A percentile compares a stretch with the other conserved stretches of the same genome.
phyloP scores from a whole-genome alignment of 2,888 invertebrate species.

The Volucella zonaria region DNA sequence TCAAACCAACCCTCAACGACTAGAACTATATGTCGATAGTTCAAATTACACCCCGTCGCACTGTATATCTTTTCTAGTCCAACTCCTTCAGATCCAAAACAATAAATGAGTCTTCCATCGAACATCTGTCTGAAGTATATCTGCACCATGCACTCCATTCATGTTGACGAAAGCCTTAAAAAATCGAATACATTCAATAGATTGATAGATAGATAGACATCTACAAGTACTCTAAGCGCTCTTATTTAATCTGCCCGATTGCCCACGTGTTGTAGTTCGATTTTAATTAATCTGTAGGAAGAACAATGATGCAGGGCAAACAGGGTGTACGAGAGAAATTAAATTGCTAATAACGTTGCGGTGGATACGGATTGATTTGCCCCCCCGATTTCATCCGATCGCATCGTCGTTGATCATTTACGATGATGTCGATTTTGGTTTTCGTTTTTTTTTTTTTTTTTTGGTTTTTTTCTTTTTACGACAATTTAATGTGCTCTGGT shows the following conservation, averaged over 20 bases:
- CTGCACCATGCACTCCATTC: neutral
- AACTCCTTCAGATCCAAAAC: conserved; percentile 17
- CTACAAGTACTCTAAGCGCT: conserved; percentile 22
- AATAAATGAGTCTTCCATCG: neutral
- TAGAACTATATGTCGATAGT: conserved; percentile 58
- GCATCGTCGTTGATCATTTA: conserved; percentile 58
- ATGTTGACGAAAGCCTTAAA: conserved; percentile 40
- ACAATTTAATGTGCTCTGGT: conserved; percentile 31
- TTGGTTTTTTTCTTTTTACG: conserved; percentile 34
- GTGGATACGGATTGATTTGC: conserved; percentile 42
- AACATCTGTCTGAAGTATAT: conserved; percentile 53
- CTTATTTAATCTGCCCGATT: conserved; percentile 43
- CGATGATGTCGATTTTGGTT: conserved; percentile 20
- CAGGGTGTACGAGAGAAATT: conserved; percentile 36
- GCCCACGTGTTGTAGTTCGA: conserved; percentile 69
- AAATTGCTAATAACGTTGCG: conserved; percentile 65
- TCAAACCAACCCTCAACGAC: conserved; percentile 38
- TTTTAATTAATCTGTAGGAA: conserved; percentile 73
- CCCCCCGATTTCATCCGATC: conserved; percentile 28
- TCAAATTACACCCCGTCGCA: conserved; percentile 33
- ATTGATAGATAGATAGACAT: conserved; percentile 48
- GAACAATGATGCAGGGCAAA: conserved; percentile 64
- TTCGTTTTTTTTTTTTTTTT: neutral
- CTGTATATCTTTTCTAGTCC: conserved; percentile 30
- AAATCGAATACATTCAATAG: conserved; percentile 51